phyloP scores from a whole-genome alignment of 2,113 vertebrate species.

The Emberiza fucata region DNA sequence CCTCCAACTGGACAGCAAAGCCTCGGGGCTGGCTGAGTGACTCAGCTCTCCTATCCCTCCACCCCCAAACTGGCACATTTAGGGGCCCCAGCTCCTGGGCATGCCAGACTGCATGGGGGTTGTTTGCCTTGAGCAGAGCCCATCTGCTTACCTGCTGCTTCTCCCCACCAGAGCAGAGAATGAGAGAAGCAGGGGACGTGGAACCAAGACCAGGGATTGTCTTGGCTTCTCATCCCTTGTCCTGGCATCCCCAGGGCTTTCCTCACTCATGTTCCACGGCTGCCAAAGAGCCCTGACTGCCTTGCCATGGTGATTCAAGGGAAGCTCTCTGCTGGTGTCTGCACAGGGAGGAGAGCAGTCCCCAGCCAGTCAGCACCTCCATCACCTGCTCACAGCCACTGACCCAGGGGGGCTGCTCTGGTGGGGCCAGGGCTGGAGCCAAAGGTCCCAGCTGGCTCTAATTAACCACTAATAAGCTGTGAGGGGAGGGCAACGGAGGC shows the following conservation, averaged over 20 bases:
- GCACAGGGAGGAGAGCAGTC: not conserved
- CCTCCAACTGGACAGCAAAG: rapidly evolving
- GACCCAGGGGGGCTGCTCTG: not conserved
- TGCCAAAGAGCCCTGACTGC: not conserved
- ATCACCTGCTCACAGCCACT: not conserved
- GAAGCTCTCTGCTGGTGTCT: not conserved
- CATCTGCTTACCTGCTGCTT: not conserved
- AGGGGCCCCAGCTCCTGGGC: not conserved
- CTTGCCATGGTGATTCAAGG: not conserved
- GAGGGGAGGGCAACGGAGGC: rapidly evolving
- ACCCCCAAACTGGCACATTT: not conserved
- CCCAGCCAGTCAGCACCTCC: rapidly evolving
- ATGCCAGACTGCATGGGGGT: not conserved
- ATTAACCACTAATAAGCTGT: not conserved
- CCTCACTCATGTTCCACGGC: rapidly evolving
- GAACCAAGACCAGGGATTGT: not conserved
- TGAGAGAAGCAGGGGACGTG: not conserved
- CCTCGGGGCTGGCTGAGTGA: not conserved
- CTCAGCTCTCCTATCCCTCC: not conserved
- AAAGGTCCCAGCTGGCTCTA: not conserved
- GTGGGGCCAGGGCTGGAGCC: not conserved
- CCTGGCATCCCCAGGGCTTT: not conserved
- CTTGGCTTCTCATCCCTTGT: not conserved
- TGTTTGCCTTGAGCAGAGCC: not conserved
- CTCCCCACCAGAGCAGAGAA: not conserved